A percentile compares a stretch with the other conserved stretches of the same genome.
Conservation (phyloP, 2,888 invertebrate genomes). For the Erynnis tages region DNA sequence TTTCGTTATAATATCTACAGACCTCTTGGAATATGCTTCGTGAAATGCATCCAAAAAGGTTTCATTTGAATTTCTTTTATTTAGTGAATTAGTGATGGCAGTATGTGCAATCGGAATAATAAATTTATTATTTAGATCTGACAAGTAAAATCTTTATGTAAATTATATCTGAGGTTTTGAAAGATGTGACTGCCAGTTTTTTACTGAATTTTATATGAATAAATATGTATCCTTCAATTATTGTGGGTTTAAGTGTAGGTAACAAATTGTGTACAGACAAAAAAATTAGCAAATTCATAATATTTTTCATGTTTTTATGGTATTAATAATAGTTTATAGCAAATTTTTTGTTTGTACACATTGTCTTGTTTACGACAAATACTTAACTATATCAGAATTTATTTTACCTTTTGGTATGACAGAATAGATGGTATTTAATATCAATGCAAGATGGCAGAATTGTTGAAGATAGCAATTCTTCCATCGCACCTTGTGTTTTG, state of each 20-base stretch:
- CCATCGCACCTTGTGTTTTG: too few species aligned
- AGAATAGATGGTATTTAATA: too few species aligned
- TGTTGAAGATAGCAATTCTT: too few species aligned
- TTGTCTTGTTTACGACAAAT: too few species aligned
- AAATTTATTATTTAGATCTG: slow-evolving; percentile 48
- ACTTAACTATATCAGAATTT: too few species aligned
- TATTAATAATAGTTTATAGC: too few species aligned
- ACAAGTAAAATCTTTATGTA: slow-evolving; percentile 31
- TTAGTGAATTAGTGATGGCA: slow-evolving; percentile 29
- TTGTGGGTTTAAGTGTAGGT: neutral
- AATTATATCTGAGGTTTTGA: neutral
- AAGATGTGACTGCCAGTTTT: neutral
- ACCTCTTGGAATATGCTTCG: slow-evolving; percentile 38
- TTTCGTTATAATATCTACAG: slow-evolving; percentile 40
- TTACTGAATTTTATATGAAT: neutral
- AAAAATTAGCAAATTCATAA: too few species aligned
- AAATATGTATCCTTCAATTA: neutral
- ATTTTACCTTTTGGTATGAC: too few species aligned
- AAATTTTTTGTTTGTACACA: too few species aligned
- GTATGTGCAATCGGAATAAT: slow-evolving; percentile 60
- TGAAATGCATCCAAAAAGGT: slow-evolving; percentile 30
- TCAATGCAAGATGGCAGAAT: too few species aligned
- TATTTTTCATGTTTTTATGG: too few species aligned
- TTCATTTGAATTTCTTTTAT: slow-evolving; percentile 11
- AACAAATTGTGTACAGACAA: neutral